phyloP scores from a whole-genome alignment of 1,140 invertebrate species.

The Rhyzopertha dominica region DNA sequence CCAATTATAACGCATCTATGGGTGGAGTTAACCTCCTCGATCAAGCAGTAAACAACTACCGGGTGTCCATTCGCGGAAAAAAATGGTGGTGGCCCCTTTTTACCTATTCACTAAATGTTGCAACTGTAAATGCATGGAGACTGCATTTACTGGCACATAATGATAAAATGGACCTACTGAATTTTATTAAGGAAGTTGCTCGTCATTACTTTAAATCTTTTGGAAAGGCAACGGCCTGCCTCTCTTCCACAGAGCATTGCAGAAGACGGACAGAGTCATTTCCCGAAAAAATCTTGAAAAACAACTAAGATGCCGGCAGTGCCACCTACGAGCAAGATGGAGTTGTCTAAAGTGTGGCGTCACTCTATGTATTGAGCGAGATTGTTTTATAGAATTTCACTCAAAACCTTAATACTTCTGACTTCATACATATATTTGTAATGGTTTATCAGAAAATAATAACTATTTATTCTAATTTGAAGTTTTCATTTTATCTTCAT shows the following conservation, averaged over 20 bases:
- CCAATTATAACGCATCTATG: constrained; percentile 20
- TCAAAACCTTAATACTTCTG: constrained; percentile 2
- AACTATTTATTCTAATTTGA: constrained; percentile 1
- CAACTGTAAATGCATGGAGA: constrained; percentile 1
- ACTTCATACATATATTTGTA: constrained; percentile 1
- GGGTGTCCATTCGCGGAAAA: constrained; percentile 23
- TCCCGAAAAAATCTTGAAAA: constrained; percentile 6
- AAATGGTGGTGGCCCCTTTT: constrained; percentile 27
- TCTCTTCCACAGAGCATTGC: too few relatives aligned
- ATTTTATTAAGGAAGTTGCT: constrained; percentile 19
- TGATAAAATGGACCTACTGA: constrained; percentile 22
- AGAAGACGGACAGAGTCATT: constrained; percentile 2
- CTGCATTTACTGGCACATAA: constrained; percentile 16
- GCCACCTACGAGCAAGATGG: constrained; percentile 8
- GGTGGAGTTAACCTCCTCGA: constrained; percentile 25
- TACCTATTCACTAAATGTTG: constrained; percentile 4
- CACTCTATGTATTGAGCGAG: constrained; percentile 9
- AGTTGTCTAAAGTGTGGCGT: constrained; percentile 1
- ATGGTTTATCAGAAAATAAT: constrained; percentile 5
- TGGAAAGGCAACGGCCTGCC: too few relatives aligned
- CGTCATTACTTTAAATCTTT: too few relatives aligned
- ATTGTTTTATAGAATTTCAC: constrained; percentile 1
- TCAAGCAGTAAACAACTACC: constrained; percentile 20
- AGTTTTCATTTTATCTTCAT: constrained; percentile 4
- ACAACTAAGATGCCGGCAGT: constrained; percentile 5